Base-by-base conservation (phyloP, 2,113 vertebrate species). In the Hirundichthys speculiger region DNA sequence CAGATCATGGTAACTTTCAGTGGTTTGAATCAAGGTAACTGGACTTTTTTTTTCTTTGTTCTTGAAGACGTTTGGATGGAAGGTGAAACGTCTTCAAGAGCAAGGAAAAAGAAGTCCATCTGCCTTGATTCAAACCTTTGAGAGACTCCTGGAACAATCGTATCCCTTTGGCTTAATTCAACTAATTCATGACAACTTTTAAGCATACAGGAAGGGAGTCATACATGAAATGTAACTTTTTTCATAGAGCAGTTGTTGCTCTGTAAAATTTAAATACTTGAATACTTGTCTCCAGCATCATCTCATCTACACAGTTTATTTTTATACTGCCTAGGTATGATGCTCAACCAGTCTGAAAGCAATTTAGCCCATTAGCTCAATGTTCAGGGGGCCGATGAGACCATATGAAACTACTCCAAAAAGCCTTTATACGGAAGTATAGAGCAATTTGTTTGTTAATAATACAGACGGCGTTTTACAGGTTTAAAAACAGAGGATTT, bases 311-410 rank as follows among this genome's bases (percentile, higher is more conserved):
- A 68, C 59, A 60, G 76, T 80, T 81, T 79, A 43, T 77, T 75
- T 73, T 80, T 72, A n/a, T 52, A 48, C 73, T 74, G 79, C 74
- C 71, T 58, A 14, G 19, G 70, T 16, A 3, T 47, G 63, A 80
- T 78, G 49, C 71, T 48, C 30, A 38, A 52, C 75, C 73, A 84
- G 58, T 87, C 86, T 86, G 85, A 87, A 75, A 86, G 80, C 83
- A 90, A 89, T 89, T 86, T 86, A 72, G 59, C 20, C 77, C 66
- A 79, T 89, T 83, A 83, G 76, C 53, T 75, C 34, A 39, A 66
- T 64, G 62, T 86, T 73, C 70, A 68, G 69, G 50, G 73, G 73
- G 72, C 69, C 74, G 70, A 51, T 51, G 64, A 61, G 77, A 64
- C 76, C 80, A 57, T 64, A 42, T 72, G 74, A 56, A 66, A 79